Percentiles rank a stretch among this genome's conserved stretches.
Conservation (phyloP, 2,888 invertebrate species). For the Microctonus hyperodae region DNA sequence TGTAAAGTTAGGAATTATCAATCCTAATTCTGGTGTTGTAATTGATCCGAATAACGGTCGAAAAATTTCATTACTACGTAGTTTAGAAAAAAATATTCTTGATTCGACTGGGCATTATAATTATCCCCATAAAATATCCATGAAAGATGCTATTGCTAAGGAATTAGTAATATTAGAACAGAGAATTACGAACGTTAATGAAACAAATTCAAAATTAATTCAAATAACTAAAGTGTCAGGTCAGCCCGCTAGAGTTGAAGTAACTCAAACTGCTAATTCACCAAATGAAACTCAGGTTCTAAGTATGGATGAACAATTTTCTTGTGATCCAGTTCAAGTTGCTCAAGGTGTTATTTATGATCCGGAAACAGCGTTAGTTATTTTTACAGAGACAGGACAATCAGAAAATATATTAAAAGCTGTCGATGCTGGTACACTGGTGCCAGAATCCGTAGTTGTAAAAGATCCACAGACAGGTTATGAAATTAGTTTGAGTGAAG, state of each 20-base stretch:
- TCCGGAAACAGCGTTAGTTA: constrained; percentile 77
- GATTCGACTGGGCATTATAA: constrained; percentile 81
- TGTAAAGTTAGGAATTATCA: constrained; percentile 83
- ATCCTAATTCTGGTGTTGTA: constrained; percentile 82
- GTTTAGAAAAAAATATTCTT: constrained; percentile 80
- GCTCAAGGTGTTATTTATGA: constrained; percentile 79
- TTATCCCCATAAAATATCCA: constrained; percentile 68
- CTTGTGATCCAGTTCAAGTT: constrained; percentile 75
- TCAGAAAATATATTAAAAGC: constrained; percentile 79
- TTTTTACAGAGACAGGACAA: constrained; percentile 75
- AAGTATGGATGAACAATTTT: constrained; percentile 61
- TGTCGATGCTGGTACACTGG: constrained; percentile 77
- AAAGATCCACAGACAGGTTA: constrained; percentile 75
- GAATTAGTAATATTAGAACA: constrained; percentile 71
- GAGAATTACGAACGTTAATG: constrained; percentile 64
- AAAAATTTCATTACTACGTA: constrained; percentile 73
- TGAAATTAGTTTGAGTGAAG: constrained; percentile 75
- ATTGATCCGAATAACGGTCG: constrained; percentile 78
- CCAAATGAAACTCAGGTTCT: constrained; percentile 64
- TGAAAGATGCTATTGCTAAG: constrained; percentile 78
- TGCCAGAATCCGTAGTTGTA: constrained; percentile 73
- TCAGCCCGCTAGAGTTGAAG: constrained; percentile 76
- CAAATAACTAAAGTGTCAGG: constrained; percentile 78
- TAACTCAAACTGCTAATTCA: constrained; percentile 67
- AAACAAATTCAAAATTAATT: constrained; percentile 69